Base-by-base conservation (phyloP, 2,888 invertebrate species). In the Deilephila porcellus region DNA sequence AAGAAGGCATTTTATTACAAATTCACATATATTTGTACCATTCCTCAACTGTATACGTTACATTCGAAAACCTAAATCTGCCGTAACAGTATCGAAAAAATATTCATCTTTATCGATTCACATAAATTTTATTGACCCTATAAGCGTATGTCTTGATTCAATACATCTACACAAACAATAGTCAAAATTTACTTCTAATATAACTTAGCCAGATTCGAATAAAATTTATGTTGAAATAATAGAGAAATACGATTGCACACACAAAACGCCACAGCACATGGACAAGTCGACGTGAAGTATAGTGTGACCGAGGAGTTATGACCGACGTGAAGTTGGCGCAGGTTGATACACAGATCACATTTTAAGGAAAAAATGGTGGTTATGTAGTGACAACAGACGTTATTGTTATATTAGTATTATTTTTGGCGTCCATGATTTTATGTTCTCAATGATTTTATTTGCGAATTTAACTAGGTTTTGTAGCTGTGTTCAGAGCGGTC, bases 1-100 rank as follows among this genome's bases (percentile, higher is more conserved):
- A 78, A 82, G 76, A 82, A 82, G 82, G 82, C 82, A 81, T 80
- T 77, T 78, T 37, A 45, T 67, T 52, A 67, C 45, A 67, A 78
- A 76, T 75, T 76, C 72, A 67, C 52, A 25, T 67, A 67, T 17
- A 64, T 82, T 82, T 78, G 81, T 78, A 81, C 80, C 76, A 88
- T 91, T 90, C 91, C 91, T 89, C 91, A 77, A 91, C 90, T 91
- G 90, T 90, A 90, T 88, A 92, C 79, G 79, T 79, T 78, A 86
- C 80, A 88, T 84, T 81, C 84, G 85, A 88, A 86, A 79, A 75
- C 83, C 73, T 75, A 85, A 79, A 86, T 85, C 85, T 86, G 84
- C 85, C 84, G 83, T 85, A 85, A 86, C 86, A 85, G 80, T 84
- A 76, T 84, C 89, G 89, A 88, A 91, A 91, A 92, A 90, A 92